Evolutionary conservation across 2,888 invertebrate species (phyloP).

Genomic region (Caenorhabditis japonica): DNA sequence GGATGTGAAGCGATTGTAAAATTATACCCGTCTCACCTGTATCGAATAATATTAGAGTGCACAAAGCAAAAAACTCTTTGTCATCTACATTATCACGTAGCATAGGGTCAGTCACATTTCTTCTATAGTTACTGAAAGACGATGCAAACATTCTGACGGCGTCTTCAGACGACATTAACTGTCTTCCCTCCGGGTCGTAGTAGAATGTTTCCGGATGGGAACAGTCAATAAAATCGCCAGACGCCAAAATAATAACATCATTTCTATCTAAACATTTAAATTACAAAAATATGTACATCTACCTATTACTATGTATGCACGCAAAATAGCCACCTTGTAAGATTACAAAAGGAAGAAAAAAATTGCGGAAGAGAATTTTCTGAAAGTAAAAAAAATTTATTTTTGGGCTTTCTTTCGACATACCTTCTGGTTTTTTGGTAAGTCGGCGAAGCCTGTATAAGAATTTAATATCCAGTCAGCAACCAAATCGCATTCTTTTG

Average conservation of each 20-base stretch:
- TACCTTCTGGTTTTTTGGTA: conserved; percentile 53
- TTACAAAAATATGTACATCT: conserved; percentile 12
- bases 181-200: conserved; percentile 53
- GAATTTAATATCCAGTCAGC: conserved; percentile 57
- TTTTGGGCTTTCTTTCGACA: not conserved
- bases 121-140: conserved; percentile 53
- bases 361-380: conserved; percentile 57
- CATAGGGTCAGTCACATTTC: conserved; percentile 62
- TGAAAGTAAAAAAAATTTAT: conserved; percentile 13
- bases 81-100: conserved; percentile 40
- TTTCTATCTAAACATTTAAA: conserved; percentile 50
- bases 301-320: conserved; percentile 43
- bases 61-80: conserved; percentile 57
- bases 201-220: conserved; percentile 59
- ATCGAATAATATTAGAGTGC: conserved; percentile 58
- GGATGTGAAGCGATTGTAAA: no score
- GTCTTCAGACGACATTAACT: conserved; percentile 60
- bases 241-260: conserved; percentile 56
- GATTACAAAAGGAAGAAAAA: conserved; percentile 59
- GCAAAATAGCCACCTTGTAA: conserved; percentile 59
- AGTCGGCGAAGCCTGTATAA: conserved; percentile 46
- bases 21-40: conserved; percentile 29
- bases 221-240: conserved; percentile 61
- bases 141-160: conserved; percentile 62
- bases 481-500: conserved; percentile 53